Base-by-base conservation (phyloP, 2,113 vertebrate species). In the Nycticryphes semicollaris region DNA sequence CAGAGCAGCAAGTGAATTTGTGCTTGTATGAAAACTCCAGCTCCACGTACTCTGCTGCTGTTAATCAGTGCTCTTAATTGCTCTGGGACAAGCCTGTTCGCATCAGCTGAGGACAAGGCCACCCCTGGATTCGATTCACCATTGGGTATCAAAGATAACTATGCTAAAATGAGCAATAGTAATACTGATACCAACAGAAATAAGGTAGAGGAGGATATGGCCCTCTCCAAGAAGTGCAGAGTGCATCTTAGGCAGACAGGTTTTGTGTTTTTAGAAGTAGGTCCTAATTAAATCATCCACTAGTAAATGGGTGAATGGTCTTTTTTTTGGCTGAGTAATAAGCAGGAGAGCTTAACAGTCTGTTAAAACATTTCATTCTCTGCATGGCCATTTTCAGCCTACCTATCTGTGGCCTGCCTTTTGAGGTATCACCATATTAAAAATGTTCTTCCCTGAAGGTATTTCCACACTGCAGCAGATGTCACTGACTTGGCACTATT, bases 401-500 rank as follows among this genome's bases (percentile, higher is more conserved):
- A 85, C 88, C 95, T 93, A 81, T 91, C 96, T 94, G n/a, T 84
- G 96, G 91, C 74, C 95, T 95, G 95, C 93, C 93, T 97, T 98
- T 97, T 98, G 97, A 95, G 96, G 96, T 94, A 93, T 87, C 63
- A 50, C 39, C 1, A 0, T 75, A 96, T 97, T 96, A 97, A 98
- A 98, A 98, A 97, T 96, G 91, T 88, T 97, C 95, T 97, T 97
- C 96, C 97, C 97, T 90, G 94, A 98, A 98, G 97, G 96, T 97
- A 96, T 96, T 94, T 87, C 87, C 66, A 81, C 47, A 39, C 89
- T 90, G 87, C 92, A 96, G 96, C 97, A 98, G 97, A 98, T 98
- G 97, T 97, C 98, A 97, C 97, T 90, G 96, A 96, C 98, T 97
- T 98, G 98, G 98, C 98, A 96, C 96, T 98, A 48, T 95, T 94